phyloP scores from a whole-genome alignment of 2,797 vertebrate species.

The Myotis findleyi region DNA sequence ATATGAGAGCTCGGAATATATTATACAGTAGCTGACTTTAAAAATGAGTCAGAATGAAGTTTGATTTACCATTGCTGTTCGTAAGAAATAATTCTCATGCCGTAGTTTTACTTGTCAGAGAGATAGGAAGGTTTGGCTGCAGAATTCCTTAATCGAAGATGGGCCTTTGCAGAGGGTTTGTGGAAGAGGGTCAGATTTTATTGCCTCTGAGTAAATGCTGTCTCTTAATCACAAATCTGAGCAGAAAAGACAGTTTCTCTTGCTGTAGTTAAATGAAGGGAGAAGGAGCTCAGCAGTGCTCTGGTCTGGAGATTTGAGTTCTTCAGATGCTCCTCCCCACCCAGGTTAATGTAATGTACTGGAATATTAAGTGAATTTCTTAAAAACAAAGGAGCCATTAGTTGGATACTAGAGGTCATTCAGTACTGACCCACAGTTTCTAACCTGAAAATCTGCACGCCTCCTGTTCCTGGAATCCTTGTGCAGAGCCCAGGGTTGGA shows the following conservation, averaged over 20 bases:
- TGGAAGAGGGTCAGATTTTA: not conserved
- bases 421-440: not conserved
- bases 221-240: not conserved
- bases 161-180: not conserved
- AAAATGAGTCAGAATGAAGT: slow-evolving; percentile 28
- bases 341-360: not conserved
- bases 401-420: not conserved
- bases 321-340: not conserved
- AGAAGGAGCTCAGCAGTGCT: not conserved
- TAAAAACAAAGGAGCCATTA: not conserved
- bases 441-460: not conserved
- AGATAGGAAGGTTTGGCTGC: not conserved
- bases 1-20: not conserved
- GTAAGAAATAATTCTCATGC: not conserved
- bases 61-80: not conserved
- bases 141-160: not conserved
- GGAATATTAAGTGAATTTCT: not conserved
- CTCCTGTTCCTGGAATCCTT: not conserved
- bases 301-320: not conserved
- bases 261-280: not conserved
- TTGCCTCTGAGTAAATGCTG: not conserved
- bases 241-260: not conserved
- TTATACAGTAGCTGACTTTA: not conserved
- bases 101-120: not conserved
- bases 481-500: not conserved